Evolutionary conservation across 2,113 vertebrate genomes (phyloP).

Genomic region (Salvelinus alpinus): DNA sequence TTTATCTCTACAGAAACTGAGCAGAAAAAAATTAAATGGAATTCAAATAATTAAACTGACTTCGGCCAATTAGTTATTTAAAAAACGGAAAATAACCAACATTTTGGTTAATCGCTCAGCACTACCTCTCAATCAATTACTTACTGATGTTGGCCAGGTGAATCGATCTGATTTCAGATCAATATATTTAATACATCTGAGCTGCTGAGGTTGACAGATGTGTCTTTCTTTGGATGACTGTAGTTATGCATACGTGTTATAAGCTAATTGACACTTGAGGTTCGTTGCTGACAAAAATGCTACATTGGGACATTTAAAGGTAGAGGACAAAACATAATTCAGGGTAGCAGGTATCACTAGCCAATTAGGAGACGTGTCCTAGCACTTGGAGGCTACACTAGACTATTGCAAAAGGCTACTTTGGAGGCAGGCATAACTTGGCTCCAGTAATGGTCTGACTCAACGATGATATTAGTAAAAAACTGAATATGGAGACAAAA

Average conservation of each 20-base stretch:
- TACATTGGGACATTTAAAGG: constrained; percentile 12
- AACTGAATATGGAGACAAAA: neutral
- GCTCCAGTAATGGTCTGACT: constrained; percentile 43
- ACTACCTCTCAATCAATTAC: neutral
- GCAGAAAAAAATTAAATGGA: too few species aligned
- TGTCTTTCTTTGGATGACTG: constrained; percentile 28
- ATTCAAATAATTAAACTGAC: too few species aligned
- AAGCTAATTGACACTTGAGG: constrained; percentile 36
- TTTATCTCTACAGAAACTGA: too few species aligned
- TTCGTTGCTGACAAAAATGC: constrained; percentile 27
- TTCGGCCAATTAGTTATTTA: too few species aligned
- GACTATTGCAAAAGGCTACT: neutral
- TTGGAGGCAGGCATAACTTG: constrained; percentile 10
- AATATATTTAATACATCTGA: constrained; percentile 40
- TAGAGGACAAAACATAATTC: constrained; percentile 27
- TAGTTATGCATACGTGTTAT: constrained; percentile 40
- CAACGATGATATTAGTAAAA: constrained; percentile 22
- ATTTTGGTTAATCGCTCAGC: too few species aligned
- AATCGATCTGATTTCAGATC: constrained; percentile 36
- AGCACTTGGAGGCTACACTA: too few species aligned
- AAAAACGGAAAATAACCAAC: too few species aligned
- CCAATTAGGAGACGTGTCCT: constrained; percentile 10
- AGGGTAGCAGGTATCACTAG: constrained; percentile 19
- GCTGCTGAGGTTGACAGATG: constrained; percentile 32
- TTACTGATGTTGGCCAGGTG: neutral